Conservation (phyloP, 2,888 invertebrate species). For the Pandemis heparana region DNA sequence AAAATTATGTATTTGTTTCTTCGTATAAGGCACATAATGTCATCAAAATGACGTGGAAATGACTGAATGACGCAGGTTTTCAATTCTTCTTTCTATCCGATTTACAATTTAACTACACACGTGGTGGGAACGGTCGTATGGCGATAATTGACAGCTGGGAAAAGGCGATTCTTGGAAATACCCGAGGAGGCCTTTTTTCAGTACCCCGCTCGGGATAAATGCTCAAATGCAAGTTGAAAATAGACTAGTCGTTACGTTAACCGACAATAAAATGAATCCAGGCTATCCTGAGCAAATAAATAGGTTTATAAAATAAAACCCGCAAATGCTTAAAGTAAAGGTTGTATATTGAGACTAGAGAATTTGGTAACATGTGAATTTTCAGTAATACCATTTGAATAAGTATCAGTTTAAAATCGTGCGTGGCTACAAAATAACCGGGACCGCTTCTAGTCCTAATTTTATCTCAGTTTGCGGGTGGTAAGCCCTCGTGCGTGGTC, state of each 20-base stretch:
- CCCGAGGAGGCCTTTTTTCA: background rate
- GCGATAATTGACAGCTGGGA: background rate
- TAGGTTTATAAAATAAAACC: no score
- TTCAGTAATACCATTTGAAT: no score
- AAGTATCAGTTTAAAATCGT: no score
- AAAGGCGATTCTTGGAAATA: background rate
- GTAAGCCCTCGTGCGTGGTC: no score
- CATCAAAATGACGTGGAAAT: background rate
- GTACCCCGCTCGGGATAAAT: background rate
- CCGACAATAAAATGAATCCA: background rate
- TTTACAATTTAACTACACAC: no score
- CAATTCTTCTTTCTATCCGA: no score
- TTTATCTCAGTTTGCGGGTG: background rate
- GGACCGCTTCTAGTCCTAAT: background rate
- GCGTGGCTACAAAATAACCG: background rate
- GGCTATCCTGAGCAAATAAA: no score
- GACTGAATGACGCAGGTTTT: no score
- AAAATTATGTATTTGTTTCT: background rate
- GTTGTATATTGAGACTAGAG: no score
- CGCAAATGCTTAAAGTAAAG: no score
- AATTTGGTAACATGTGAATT: no score
- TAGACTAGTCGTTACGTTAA: background rate
- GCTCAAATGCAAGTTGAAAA: background rate
- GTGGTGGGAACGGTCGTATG: background rate
- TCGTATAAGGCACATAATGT: background rate